Percentiles rank a stretch among this genome's conserved stretches.
Evolutionary conservation across 2,113 vertebrate genomes (phyloP).

Genomic region (Leptodactylus fuscus): DNA sequence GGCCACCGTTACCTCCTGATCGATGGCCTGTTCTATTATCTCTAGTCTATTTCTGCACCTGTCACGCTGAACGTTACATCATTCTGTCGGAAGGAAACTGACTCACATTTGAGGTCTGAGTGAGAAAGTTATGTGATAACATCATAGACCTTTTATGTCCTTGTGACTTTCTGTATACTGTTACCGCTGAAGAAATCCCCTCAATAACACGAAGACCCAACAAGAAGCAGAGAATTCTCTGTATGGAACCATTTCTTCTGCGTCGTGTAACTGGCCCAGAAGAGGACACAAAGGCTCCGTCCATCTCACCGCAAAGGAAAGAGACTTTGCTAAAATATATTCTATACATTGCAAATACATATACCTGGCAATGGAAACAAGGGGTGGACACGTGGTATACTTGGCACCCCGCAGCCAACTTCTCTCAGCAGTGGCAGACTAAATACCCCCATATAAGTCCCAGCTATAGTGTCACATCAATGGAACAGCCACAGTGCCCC

Average conservation of each 20-base stretch:
- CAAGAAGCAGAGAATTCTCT: not conserved
- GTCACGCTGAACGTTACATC: slow-evolving; percentile 28
- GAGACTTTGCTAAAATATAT: not conserved
- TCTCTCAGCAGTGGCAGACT: too few relatives aligned
- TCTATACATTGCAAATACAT: not conserved
- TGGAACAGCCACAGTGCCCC: not conserved
- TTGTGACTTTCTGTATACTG: not conserved
- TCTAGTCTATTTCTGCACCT: not conserved
- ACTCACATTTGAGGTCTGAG: slow-evolving; percentile 45
- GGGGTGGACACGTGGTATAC: not conserved
- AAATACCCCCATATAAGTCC: too few relatives aligned
- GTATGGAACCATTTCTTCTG: not conserved
- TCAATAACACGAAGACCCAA: not conserved
- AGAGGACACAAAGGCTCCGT: not conserved
- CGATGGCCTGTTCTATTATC: too few relatives aligned
- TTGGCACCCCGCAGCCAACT: too few relatives aligned
- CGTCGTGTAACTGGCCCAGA: not conserved
- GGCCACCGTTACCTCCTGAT: too few relatives aligned
- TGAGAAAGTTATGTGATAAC: slow-evolving; percentile 32
- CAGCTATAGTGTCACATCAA: not conserved
- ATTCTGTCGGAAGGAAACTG: slow-evolving; percentile 47
- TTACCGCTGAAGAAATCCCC: slow-evolving; percentile 24
- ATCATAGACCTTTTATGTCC: slow-evolving; percentile 17
- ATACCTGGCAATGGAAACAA: not conserved
- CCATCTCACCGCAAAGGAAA: not conserved